These are phyloP conservation scores for Psilopogon haemacephalus DNA, from an alignment of 2,113 vertebrate species.

Conservation along the genomic window DNA sequence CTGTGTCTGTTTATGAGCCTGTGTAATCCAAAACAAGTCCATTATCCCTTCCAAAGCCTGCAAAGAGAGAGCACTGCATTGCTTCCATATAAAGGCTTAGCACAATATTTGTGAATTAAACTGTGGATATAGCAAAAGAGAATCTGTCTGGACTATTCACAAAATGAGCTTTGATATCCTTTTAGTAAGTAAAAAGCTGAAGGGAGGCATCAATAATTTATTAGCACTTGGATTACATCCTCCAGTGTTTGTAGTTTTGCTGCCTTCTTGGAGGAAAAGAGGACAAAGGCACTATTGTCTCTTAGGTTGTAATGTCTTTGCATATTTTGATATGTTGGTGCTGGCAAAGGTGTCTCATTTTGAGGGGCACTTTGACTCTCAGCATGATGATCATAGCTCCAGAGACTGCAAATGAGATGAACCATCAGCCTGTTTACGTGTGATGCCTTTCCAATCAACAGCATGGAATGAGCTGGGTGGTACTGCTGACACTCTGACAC, in stretches of 20 bases:
- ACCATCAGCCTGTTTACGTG: background rate
- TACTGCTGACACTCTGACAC: background rate
- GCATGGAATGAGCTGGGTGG: background rate
- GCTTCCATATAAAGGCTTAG: background rate
- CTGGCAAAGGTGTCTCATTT: background rate
- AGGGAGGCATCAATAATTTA: constrained; percentile 61
- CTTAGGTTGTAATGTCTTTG: background rate
- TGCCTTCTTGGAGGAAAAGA: constrained; percentile 41
- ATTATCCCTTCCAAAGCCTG: constrained; percentile 24
- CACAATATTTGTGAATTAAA: constrained; percentile 54
- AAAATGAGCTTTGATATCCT: constrained; percentile 59
- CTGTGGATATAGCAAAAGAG: constrained; percentile 18
- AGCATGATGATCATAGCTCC: background rate
- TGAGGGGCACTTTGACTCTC: background rate
- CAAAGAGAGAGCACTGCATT: constrained; percentile 3
- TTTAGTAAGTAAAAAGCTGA: constrained; percentile 64
- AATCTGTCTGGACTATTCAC: constrained; percentile 60
- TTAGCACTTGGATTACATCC: constrained; percentile 59
- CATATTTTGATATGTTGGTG: background rate
- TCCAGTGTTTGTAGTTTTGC: constrained; percentile 23
- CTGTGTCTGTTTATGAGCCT: background rate
- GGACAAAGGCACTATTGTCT: constrained; percentile 12
- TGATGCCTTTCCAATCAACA: background rate
- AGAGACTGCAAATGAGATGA: background rate
- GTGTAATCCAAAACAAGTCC: background rate